Percentiles rank a stretch among this genome's conserved stretches.
Evolutionary conservation across 2,113 vertebrate species (phyloP).

Genomic region (Rhegmatorhina hoffmannsi): DNA sequence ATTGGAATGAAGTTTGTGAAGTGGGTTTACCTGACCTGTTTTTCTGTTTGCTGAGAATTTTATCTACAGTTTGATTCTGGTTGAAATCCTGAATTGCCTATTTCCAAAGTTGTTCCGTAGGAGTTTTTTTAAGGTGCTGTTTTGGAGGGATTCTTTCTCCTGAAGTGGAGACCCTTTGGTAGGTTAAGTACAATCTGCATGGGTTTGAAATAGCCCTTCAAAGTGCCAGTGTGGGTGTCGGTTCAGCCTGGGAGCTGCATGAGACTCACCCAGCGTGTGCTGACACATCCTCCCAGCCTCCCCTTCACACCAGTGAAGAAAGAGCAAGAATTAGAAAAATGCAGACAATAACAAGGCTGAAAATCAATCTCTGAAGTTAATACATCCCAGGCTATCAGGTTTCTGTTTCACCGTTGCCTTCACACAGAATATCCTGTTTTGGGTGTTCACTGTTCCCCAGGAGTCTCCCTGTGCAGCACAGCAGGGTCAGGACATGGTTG

Average conservation of each 20-base stretch:
- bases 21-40: neutral
- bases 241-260: neutral
- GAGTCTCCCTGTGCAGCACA: rapidly evolving
- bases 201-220: neutral
- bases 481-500: neutral
- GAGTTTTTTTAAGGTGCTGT: neutral
- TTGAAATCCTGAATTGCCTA: neutral
- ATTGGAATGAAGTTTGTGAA: neutral
- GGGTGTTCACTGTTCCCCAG: neutral
- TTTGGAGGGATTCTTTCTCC: neutral
- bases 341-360: neutral
- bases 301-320: neutral
- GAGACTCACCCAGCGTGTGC: rapidly evolving
- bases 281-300: neutral
- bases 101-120: neutral
- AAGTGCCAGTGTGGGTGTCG: neutral
- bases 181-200: neutral
- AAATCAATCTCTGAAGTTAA: neutral
- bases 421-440: neutral
- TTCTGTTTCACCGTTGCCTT: neutral
- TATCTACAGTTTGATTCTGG: neutral
- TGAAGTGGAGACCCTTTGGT: neutral
- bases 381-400: neutral
- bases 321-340: neutral
- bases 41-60: neutral